Percentiles rank a stretch among this genome's conserved stretches.
Evolutionary conservation across 2,888 invertebrate genomes (phyloP).

Genomic region (Chrysolina oricalcia): DNA sequence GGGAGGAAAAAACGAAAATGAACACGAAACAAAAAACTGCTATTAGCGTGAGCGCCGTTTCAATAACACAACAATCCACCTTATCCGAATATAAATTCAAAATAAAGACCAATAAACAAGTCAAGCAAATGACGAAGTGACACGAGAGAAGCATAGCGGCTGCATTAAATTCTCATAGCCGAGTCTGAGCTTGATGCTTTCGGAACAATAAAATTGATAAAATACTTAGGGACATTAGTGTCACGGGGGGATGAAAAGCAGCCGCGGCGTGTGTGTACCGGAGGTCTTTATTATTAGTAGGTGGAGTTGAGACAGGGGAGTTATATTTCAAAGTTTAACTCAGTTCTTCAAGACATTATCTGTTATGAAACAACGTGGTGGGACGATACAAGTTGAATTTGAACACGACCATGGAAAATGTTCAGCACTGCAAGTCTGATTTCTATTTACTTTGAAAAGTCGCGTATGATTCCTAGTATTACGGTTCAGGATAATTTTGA

Average conservation of each 20-base stretch:
- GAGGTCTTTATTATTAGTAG: conserved; percentile 68
- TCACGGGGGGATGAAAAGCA: conserved; percentile 68
- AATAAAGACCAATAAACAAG: conserved; percentile 50
- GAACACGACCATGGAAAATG: too few relatives aligned
- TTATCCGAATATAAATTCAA: conserved; percentile 46
- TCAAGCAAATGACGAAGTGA: conserved; percentile 52
- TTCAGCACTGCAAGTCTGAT: too few relatives aligned
- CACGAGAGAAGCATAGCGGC: conserved; percentile 47
- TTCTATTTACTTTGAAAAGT: too few relatives aligned
- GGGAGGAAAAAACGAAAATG: conserved; percentile 25
- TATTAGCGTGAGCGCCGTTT: conserved; percentile 33
- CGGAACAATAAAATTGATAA: conserved; percentile 70
- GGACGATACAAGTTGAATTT: neutral
- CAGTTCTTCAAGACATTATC: conserved; percentile 14
- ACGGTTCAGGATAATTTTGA: too few relatives aligned
- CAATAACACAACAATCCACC: conserved; percentile 40
- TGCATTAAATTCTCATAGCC: conserved; percentile 47
- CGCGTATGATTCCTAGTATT: too few relatives aligned
- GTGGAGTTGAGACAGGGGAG: conserved; percentile 31
- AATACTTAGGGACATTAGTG: conserved; percentile 70
- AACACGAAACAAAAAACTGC: conserved; percentile 24
- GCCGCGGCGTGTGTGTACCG: conserved; percentile 57
- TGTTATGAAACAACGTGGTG: neutral
- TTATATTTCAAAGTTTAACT: conserved; percentile 13
- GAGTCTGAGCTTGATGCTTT: conserved; percentile 64